Percentiles rank a stretch among this genome's conserved stretches.
These are phyloP conservation scores for Ctenodactylus gundi DNA, from an alignment of 2,113 vertebrate genomes.

Conservation along the genomic window DNA sequence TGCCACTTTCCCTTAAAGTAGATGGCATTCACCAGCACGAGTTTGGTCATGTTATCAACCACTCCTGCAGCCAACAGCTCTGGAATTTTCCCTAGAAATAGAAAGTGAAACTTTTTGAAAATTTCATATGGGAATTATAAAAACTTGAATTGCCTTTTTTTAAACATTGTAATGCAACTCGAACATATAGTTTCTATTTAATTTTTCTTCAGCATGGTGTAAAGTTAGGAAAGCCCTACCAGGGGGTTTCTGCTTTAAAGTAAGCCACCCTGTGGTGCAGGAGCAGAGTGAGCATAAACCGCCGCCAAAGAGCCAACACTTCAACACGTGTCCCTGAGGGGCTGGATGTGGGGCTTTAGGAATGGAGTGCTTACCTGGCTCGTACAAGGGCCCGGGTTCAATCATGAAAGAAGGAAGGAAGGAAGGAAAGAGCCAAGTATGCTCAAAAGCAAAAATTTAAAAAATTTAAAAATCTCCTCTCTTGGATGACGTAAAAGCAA, in stretches of 20 bases:
- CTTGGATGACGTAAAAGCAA: neutral
- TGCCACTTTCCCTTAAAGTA: conserved; percentile 96
- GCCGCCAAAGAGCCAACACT: neutral
- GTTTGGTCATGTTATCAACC: conserved; percentile 83
- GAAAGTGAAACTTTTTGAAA: neutral
- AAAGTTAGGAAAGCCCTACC: neutral
- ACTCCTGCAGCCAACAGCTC: conserved; percentile 86
- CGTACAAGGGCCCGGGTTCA: neutral
- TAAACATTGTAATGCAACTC: neutral
- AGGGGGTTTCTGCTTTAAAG: neutral
- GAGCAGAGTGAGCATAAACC: neutral
- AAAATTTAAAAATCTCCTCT: neutral
- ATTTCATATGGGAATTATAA: neutral
- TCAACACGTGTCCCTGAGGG: neutral
- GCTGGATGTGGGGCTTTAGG: neutral
- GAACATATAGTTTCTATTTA: neutral
- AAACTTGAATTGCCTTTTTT: neutral
- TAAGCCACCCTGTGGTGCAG: neutral
- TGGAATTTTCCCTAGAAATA: conserved; percentile 91
- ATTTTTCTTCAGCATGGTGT: neutral
- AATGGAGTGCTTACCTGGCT: neutral
- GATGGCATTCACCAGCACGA: conserved; percentile 94
- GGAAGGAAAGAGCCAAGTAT: neutral
- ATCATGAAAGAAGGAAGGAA: neutral
- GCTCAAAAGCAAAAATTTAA: neutral